Base-by-base conservation (phyloP, 2,797 vertebrate genomes). In the Xerus rutilus region DNA sequence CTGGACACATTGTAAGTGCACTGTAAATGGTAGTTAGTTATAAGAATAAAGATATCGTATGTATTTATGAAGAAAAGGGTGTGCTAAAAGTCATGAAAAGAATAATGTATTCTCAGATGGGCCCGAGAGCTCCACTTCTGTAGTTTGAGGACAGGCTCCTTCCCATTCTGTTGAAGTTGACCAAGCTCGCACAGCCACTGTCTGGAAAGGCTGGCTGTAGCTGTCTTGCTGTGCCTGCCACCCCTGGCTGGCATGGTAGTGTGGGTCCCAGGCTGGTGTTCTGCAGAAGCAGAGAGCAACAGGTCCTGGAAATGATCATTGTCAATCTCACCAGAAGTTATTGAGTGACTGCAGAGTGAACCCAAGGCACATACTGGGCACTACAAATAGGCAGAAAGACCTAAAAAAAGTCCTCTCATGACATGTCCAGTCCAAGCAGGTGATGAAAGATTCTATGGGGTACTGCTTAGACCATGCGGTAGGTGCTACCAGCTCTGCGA, bases 321-420 rank as follows among this genome's bases (percentile, higher is more conserved):
- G 86, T 47, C 32, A 77, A 17, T 18, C 9, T 89, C 0, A 2
- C 59, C 49, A 39, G 69, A 30, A 64, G 45, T 5, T 43, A 49
- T 10, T 45, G 35, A 39, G 59, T 62, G 7, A 70, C 28, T 3
- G 21, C 49, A 83, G 39, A 3, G 45, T 17, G 65, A 65, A 14
- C 9, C 0, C 10, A 5, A 32, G 39, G 21, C n/a, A 54, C 3
- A 11, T 10, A 11, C 2, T 23, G 49, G 54, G 47, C 11, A 1
- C 17, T 30, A 92, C 52, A 62, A 23, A 70, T 30, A 62, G 3
- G 5, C 28, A 62, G 45, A 72, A 52, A 91, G 74, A 70, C 13
- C 17, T 49, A 39, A 12, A 21, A 23, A 49, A 62, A 5, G 7
- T 13, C 43, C 10, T 86, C 3, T 70, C 28, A 18, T 39, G 78